These are phyloP conservation scores for Hemiscyllium ocellatum DNA, from an alignment of 2,113 vertebrate species.

Conservation along the genomic window DNA sequence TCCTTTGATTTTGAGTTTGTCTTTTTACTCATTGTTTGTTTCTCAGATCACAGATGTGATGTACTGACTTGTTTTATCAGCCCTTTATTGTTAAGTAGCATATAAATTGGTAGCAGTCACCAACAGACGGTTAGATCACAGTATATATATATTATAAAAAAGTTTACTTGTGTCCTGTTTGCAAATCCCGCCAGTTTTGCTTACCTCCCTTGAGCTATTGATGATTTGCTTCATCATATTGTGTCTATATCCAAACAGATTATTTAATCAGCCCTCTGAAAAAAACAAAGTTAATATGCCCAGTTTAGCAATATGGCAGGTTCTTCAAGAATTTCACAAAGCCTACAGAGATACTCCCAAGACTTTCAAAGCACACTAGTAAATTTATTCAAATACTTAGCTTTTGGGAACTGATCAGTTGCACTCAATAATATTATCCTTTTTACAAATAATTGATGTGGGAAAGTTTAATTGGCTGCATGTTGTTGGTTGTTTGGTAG, in stretches of 20 bases:
- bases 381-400: background rate
- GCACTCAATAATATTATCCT: background rate
- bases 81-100: background rate
- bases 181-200: background rate
- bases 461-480: background rate
- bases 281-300: background rate
- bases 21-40: too few relatives aligned
- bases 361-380: background rate
- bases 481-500: too few relatives aligned
- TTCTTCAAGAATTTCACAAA: background rate
- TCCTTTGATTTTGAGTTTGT: background rate
- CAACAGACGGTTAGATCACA: background rate
- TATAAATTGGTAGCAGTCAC: background rate
- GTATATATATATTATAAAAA: background rate
- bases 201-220: background rate
- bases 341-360: background rate
- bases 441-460: background rate
- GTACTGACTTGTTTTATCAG: too few relatives aligned
- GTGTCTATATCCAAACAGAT: background rate
- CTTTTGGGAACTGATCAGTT: background rate
- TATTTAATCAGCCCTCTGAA: background rate
- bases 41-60: background rate
- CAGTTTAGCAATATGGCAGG: background rate
- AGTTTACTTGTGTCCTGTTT: background rate
- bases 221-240: background rate